Evolutionary conservation across 2,797 vertebrate species (phyloP).

Genomic region (Rallus crepitans): DNA sequence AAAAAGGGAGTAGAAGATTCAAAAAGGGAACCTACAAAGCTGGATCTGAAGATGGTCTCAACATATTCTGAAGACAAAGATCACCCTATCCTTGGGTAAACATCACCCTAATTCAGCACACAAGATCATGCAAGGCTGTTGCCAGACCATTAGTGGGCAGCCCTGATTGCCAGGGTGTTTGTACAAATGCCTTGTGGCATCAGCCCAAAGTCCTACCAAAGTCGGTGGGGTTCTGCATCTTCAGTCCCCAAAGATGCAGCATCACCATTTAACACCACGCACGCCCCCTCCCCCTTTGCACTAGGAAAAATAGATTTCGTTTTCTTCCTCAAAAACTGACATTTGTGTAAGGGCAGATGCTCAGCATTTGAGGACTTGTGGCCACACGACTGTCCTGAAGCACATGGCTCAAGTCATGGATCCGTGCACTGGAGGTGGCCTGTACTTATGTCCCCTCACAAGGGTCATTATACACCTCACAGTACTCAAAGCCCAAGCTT

Average conservation of each 20-base stretch:
- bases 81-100: not conserved
- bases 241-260: not conserved
- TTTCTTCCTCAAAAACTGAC: not conserved
- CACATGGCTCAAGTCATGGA: not conserved
- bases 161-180: not conserved
- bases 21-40: not conserved
- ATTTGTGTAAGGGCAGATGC: rapidly evolving
- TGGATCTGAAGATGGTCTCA: not conserved
- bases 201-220: not conserved
- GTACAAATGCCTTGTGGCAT: not conserved
- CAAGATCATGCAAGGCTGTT: not conserved
- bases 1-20: not conserved
- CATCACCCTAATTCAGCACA: not conserved
- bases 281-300: not conserved
- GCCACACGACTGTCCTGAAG: not conserved
- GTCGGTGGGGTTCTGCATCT: rapidly evolving
- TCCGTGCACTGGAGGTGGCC: not conserved
- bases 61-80: not conserved
- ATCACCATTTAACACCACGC: rapidly evolving
- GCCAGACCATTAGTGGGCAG: not conserved
- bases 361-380: rapidly evolving
- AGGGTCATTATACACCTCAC: not conserved
- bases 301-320: not conserved
- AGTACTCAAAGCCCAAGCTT: not conserved
- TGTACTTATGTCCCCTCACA: not conserved